Base-by-base conservation (phyloP, 2,113 vertebrate genomes). In the Bombycilla garrulus region DNA sequence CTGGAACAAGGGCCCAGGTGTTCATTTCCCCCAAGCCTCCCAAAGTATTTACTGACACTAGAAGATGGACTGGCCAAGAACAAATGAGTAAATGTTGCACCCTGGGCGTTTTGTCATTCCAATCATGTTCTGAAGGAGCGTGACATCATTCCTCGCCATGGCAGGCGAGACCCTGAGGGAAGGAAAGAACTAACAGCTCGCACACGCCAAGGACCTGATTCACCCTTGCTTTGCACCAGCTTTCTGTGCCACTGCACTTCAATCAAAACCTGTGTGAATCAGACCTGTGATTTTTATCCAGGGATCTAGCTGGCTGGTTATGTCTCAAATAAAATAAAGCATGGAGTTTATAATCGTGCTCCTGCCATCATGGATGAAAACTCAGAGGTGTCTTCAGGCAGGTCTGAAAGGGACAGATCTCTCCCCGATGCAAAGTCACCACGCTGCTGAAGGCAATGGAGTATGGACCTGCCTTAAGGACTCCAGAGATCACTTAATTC, bases 31-130 rank as follows among this genome's bases (percentile, higher is more conserved):
- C 70, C 47, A 17, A 18, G 10, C 9, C 45, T 83, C 58, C 33
- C 38, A 11, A 5, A 93, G 64, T 77, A 80, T 88, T 80, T 86
- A 26, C 71, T n/a, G 54, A 62, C 62, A 57, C 18, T 17, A 47
- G 33, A 48, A 77, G 88, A 36, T 10, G 50, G 29, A 31, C 58
- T 48, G 47, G 67, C 33, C 67, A 73, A 85, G 71, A 72, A 64
- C 3, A 7, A 53, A 56, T 23, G 62, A 89, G 33, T 54, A 92
- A 95, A 93, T 88, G 73, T 15, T 82, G 92, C 71, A 58, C 94
- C 66, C 76, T 2, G 51, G 72, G 86, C 4, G 0, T 69, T 92
- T 77, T 92, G 94, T 86, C 78, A 90, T 86, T 77, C 84, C 17
- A 2, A 31, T 81, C 81, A 28, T 77, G 74, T 44, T 88, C 79